Conservation (phyloP, 2,113 vertebrate genomes). For the Ammodytes marinus region DNA sequence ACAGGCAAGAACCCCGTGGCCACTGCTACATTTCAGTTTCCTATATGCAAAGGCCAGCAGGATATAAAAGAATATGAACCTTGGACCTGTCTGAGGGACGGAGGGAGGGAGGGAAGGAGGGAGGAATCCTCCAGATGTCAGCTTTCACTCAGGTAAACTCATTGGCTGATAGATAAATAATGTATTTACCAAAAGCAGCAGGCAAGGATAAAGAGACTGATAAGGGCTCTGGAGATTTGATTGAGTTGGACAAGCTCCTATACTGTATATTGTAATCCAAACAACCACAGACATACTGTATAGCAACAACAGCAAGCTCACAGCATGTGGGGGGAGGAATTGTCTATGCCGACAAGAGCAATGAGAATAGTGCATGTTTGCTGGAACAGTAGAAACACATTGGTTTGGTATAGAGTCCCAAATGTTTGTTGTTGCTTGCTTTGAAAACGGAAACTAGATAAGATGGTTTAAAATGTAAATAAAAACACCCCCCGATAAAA, state of each 20-base stretch:
- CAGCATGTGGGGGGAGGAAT: conserved; percentile 46
- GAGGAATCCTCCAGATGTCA: conserved; percentile 29
- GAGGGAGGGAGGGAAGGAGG: background rate
- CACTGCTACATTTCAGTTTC: conserved; percentile 6
- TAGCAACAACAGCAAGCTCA: conserved; percentile 11
- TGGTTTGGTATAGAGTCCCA: conserved; percentile 18
- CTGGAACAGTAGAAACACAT: conserved; percentile 31
- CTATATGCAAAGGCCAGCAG: background rate
- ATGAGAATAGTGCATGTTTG: conserved; percentile 20
- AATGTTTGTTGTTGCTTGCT: background rate
- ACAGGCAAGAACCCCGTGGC: background rate
- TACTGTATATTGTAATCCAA: conserved; percentile 42
- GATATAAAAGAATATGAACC: conserved; percentile 4
- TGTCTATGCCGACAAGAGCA: conserved; percentile 35
- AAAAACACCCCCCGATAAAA: background rate
- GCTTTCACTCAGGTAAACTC: conserved; percentile 42
- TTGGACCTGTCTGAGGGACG: background rate
- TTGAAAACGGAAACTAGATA: background rate
- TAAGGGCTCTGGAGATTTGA: conserved; percentile 37
- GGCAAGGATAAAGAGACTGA: conserved; percentile 15
- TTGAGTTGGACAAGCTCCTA: conserved; percentile 24
- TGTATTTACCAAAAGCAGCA: conserved; percentile 1
- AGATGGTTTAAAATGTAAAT: background rate
- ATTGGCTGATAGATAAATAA: conserved; percentile 5
- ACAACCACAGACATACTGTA: conserved; percentile 25